A percentile compares a stretch with the other conserved stretches of the same genome.
Evolutionary conservation across 1,140 invertebrate species (phyloP).

Genomic region (Plectus sambesii): DNA sequence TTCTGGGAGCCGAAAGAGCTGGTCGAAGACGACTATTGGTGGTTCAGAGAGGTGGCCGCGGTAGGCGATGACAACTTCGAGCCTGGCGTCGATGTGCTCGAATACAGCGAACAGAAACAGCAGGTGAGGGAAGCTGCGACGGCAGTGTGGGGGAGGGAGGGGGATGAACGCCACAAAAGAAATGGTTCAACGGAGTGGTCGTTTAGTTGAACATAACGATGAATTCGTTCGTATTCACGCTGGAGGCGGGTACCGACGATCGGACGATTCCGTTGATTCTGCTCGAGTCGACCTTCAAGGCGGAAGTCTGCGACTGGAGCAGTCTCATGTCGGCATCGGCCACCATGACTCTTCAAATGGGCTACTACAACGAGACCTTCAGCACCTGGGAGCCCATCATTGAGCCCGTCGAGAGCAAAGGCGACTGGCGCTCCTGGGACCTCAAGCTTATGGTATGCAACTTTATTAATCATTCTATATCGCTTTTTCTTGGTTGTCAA

Average conservation of each 20-base stretch:
- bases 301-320: slow-evolving; percentile 71
- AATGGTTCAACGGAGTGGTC: too few relatives aligned
- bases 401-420: slow-evolving; percentile 65
- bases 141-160: slow-evolving; percentile 2
- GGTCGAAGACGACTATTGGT: slow-evolving; percentile 35
- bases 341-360: slow-evolving; percentile 64
- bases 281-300: slow-evolving; percentile 65
- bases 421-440: slow-evolving; percentile 64
- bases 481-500: too few relatives aligned
- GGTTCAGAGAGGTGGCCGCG: slow-evolving; percentile 28
- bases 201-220: slow-evolving; percentile 48
- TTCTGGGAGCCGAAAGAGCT: slow-evolving; percentile 39
- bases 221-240: slow-evolving; percentile 57
- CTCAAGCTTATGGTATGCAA: slow-evolving; percentile 64
- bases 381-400: slow-evolving; percentile 92
- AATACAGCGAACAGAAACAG: too few relatives aligned
- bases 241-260: slow-evolving; percentile 75
- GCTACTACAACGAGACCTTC: slow-evolving; percentile 80
- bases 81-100: slow-evolving; percentile 12
- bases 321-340: slow-evolving; percentile 49
- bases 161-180: background rate
- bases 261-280: slow-evolving; percentile 77
- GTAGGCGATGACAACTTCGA: slow-evolving; percentile 29
- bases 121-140: slow-evolving; percentile 13
- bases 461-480: too few relatives aligned